Percentiles rank a stretch among this genome's conserved stretches.
Evolutionary conservation across 2,888 invertebrate species (phyloP).

Genomic region (Xiphydria camelus): DNA sequence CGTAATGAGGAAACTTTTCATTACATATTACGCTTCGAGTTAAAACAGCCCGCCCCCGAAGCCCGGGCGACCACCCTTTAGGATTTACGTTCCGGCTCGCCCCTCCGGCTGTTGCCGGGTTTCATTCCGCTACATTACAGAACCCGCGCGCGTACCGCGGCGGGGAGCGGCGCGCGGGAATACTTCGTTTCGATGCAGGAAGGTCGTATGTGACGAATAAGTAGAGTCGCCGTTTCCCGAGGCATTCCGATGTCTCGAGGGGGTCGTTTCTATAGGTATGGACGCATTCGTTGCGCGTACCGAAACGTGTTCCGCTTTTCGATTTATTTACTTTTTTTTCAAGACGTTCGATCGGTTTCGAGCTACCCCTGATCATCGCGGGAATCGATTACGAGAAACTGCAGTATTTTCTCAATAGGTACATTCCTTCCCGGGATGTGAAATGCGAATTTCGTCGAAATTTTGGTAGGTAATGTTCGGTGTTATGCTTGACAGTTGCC

Average conservation of each 20-base stretch:
- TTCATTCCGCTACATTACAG: conserved; percentile 3
- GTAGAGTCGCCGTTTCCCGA: not conserved
- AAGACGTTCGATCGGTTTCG: no score
- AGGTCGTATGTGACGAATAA: conserved; percentile 12
- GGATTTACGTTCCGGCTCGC: not conserved
- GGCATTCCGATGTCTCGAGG: not conserved
- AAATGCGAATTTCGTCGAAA: no score
- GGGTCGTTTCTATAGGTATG: not conserved
- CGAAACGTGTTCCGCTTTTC: no score
- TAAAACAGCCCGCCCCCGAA: conserved; percentile 22
- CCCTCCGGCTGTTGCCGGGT: not conserved
- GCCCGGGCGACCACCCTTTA: not conserved
- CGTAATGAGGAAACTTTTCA: conserved; percentile 43
- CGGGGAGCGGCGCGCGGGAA: conserved; percentile 23
- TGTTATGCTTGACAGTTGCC: no score
- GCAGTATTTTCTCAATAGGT: no score
- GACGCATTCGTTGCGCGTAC: no score
- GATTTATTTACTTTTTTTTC: no score
- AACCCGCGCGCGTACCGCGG: conserved; percentile 10
- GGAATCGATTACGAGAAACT: no score
- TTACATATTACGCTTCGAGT: conserved; percentile 34
- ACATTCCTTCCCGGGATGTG: no score
- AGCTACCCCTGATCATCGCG: no score
- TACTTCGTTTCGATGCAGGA: conserved; percentile 24
- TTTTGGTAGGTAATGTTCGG: no score